Evolutionary conservation across 1,140 invertebrate genomes (phyloP).

Genomic region (Reticulitermes speratus): DNA sequence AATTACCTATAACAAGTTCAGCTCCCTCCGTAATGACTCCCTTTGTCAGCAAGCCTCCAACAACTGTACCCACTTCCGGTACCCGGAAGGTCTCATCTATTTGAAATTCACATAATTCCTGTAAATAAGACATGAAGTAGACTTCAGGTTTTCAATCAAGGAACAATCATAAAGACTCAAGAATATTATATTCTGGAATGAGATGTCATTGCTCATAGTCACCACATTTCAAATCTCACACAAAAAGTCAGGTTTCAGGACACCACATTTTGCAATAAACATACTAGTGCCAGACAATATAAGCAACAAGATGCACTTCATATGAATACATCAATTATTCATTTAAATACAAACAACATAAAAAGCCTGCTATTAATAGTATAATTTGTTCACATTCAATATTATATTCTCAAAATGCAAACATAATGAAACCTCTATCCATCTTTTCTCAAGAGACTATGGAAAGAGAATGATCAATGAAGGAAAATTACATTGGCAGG

Average conservation of each 20-base stretch:
- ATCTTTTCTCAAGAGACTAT: too few relatives aligned
- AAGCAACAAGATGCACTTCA: too few relatives aligned
- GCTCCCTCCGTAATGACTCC: constrained; percentile 86
- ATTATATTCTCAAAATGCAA: too few relatives aligned
- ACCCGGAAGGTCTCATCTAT: constrained; percentile 90
- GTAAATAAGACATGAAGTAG: constrained; percentile 26
- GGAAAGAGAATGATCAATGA: too few relatives aligned
- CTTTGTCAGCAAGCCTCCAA: constrained; percentile 74
- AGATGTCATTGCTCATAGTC: neutral
- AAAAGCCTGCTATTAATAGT: too few relatives aligned
- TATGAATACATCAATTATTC: too few relatives aligned
- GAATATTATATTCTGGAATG: neutral
- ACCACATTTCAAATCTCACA: neutral
- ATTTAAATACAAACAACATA: too few relatives aligned
- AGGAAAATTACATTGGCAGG: too few relatives aligned
- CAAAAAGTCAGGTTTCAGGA: neutral
- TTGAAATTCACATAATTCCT: constrained; percentile 82
- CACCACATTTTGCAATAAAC: too few relatives aligned
- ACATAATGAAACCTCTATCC: too few relatives aligned
- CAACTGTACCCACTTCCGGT: constrained; percentile 68
- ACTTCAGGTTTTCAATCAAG: neutral
- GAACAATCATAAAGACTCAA: neutral
- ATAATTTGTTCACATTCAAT: too few relatives aligned
- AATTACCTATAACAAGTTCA: constrained; percentile 65
- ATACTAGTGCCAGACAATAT: too few relatives aligned